Evolutionary conservation across 2,797 vertebrate species (phyloP).

Genomic region (Diceros bicornis): DNA sequence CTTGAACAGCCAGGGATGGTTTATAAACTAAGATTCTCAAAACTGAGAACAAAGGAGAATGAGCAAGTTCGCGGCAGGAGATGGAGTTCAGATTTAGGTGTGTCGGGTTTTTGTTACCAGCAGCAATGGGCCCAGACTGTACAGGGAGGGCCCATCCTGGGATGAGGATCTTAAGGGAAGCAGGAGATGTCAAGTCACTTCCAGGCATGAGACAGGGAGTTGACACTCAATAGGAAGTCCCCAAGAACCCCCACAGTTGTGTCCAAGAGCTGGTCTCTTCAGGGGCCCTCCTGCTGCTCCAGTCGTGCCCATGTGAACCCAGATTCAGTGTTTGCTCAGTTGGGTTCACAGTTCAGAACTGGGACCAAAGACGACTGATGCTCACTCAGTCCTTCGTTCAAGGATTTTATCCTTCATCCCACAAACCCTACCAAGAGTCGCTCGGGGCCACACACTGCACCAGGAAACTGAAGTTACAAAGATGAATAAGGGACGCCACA

Average conservation of each 20-base stretch:
- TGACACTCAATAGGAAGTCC: background rate
- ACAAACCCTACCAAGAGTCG: background rate
- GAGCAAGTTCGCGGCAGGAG: background rate
- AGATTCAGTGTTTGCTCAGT: background rate
- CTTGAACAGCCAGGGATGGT: background rate
- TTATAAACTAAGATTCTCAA: background rate
- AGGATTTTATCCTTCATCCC: background rate
- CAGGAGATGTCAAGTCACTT: background rate
- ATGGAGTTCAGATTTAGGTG: background rate
- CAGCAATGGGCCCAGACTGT: background rate
- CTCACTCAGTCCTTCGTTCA: background rate
- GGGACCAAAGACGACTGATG: background rate
- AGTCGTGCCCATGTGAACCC: background rate
- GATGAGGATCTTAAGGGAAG: background rate
- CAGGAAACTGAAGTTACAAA: background rate
- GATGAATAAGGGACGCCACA: background rate
- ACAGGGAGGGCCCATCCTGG: background rate
- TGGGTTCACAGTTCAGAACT: background rate
- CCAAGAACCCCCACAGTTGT: background rate
- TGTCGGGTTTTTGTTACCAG: background rate
- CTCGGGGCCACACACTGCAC: background rate
- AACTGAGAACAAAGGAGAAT: background rate
- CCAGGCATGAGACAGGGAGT: background rate
- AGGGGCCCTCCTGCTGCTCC: background rate
- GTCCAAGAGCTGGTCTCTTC: background rate